Evolutionary conservation across 2,113 vertebrate genomes (phyloP).

Genomic region (Ochotona princeps): DNA sequence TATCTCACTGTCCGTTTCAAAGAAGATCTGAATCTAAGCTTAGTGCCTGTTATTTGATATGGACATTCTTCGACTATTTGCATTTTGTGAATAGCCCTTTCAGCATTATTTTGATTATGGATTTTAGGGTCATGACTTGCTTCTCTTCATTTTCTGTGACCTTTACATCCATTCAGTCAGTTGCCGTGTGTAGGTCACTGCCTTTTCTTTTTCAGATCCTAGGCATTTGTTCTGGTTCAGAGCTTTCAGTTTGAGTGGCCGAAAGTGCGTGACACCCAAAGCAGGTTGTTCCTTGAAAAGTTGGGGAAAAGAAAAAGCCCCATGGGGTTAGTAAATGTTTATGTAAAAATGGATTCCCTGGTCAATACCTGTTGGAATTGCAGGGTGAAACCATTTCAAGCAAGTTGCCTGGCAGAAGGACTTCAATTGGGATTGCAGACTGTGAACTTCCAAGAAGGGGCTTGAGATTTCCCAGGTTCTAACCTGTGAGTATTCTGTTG

Average conservation of each 20-base stretch:
- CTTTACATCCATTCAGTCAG: neutral
- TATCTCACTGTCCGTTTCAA: neutral
- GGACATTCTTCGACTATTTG: neutral
- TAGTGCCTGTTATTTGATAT: neutral
- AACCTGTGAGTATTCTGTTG: neutral
- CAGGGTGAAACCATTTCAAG: neutral
- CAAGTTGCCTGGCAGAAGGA: neutral
- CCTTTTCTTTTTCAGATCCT: constrained; percentile 10
- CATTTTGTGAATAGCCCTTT: neutral
- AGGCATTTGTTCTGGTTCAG: neutral
- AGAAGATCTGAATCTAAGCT: neutral
- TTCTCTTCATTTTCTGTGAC: neutral
- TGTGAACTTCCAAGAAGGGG: neutral
- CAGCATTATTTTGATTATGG: neutral
- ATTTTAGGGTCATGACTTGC: neutral
- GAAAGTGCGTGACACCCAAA: neutral
- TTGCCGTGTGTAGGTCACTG: neutral
- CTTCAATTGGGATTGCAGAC: neutral
- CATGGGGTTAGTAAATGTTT: neutral
- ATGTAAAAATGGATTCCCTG: neutral
- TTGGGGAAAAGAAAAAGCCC: neutral
- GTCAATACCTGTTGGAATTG: neutral
- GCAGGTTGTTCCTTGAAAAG: neutral
- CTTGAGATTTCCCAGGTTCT: neutral
- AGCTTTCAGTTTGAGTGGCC: neutral